Evolutionary conservation across 1,140 invertebrate genomes (phyloP), one percentile per base, ranked within the genome.

Genomic region (Zaprionus kolodkinae): DNA sequence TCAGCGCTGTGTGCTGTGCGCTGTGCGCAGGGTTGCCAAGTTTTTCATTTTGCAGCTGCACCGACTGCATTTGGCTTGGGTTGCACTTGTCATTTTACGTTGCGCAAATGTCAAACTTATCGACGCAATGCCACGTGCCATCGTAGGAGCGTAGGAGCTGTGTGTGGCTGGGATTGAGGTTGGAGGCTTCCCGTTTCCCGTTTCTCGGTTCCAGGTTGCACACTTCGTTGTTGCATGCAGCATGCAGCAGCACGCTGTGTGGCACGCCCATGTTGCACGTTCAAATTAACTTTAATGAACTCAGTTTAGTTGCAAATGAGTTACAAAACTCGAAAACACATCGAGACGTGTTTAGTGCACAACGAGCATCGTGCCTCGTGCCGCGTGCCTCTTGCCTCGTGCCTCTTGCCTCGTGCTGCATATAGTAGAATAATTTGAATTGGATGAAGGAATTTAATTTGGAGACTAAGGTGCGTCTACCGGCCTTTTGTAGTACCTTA

Each of bases 241-340:
- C 13, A 21, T 21, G 21, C 21, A 38, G 43, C 15, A 15, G 57
- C 15, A 9, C 13, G 25, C 62, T 73, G 75, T 76, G 80, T 89
- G 78, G 84, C 84, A 88, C 65, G 74, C 84, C 84, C 78, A 89
- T 88, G 84, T 76, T 84, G 84, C 84, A 88, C 85, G 84, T 88
- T 88, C 85, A 84, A 88, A 88, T 88, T 88, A 88, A 88, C 85
- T 88, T 88, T 88, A 89, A 88, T 88, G 84, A 88, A 88, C 84
- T 87, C 84, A 88, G 84, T 88, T 88, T 88, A 89, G 84, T 88
- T 88, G 84, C 84, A 88, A 88, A 88, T 88, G 84, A 88, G 84
- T 88, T 88, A 88, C 85, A 88, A 82, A 88, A 88, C 84, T 88
- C 85, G 84, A 88, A 88, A 88, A 87, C 85, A 88, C 84, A 88